Conservation (phyloP, 1,140 invertebrate species). For the Ceratosolen solmsi region DNA sequence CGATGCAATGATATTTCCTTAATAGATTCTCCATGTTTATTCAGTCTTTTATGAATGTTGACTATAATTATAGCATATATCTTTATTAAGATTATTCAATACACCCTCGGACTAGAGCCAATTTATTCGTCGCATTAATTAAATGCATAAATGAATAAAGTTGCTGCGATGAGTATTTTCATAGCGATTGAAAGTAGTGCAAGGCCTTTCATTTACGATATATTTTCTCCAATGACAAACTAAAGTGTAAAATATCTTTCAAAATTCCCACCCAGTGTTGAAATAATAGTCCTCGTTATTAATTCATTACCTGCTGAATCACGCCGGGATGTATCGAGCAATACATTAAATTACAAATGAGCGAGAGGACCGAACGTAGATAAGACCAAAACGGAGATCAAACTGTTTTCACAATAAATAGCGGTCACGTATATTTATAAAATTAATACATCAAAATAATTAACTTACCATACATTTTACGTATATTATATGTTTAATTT, state of each 20-base stretch:
- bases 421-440: neutral
- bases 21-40: neutral
- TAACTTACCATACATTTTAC: neutral
- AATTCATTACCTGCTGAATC: neutral
- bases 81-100: constrained; percentile 11
- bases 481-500: neutral
- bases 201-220: neutral
- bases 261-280: neutral
- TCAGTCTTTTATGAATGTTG: neutral
- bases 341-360: constrained; percentile 9
- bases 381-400: constrained; percentile 7
- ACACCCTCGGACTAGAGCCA: neutral
- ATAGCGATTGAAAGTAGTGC: neutral
- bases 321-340: neutral
- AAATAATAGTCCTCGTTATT: constrained; percentile 13
- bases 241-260: neutral
- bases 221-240: neutral
- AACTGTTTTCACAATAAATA: constrained; percentile 13
- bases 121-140: neutral
- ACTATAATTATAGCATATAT: neutral
- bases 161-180: neutral
- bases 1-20: neutral
- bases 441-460: neutral
- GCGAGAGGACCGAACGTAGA: neutral
- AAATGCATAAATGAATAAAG: neutral